phyloP scores from a whole-genome alignment of 2,888 invertebrate genomes.

The Gymnosoma rotundatum region DNA sequence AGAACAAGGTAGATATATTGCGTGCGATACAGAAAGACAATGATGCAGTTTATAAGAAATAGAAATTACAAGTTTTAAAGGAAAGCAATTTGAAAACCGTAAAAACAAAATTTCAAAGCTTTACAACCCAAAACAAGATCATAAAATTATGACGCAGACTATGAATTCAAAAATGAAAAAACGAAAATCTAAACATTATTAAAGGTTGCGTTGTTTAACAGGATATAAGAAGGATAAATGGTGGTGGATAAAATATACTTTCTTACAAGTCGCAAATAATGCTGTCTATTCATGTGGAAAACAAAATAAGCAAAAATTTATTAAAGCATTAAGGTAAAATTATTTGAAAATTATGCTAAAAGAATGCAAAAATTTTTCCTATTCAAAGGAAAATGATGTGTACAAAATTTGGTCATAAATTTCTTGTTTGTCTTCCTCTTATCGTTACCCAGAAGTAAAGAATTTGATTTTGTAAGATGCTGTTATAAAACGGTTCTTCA shows the following conservation, averaged over 20 bases:
- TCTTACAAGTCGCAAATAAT: neutral
- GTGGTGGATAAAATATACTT: slow-evolving; percentile 19
- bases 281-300: slow-evolving; percentile 48
- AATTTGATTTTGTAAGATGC: slow-evolving; percentile 33
- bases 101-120: slow-evolving; percentile 74
- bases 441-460: neutral
- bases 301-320: slow-evolving; percentile 51
- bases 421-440: neutral
- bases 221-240: slow-evolving; percentile 50
- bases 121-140: slow-evolving; percentile 43
- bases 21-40: slow-evolving; percentile 23
- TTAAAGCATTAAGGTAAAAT: slow-evolving; percentile 76
- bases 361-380: slow-evolving; percentile 70
- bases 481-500: neutral
- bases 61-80: slow-evolving; percentile 41
- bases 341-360: slow-evolving; percentile 77
- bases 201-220: slow-evolving; percentile 59
- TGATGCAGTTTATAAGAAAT: neutral
- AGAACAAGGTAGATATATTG: neutral
- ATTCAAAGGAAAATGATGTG: neutral
- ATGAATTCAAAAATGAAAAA: slow-evolving; percentile 36
- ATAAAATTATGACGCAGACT: slow-evolving; percentile 74
- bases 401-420: slow-evolving; percentile 32
- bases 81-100: slow-evolving; percentile 72
- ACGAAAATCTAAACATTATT: slow-evolving; percentile 47